A percentile compares a stretch with the other conserved stretches of the same genome.
phyloP scores from a whole-genome alignment of 2,113 vertebrate species.

The Bostrychus sinensis region DNA sequence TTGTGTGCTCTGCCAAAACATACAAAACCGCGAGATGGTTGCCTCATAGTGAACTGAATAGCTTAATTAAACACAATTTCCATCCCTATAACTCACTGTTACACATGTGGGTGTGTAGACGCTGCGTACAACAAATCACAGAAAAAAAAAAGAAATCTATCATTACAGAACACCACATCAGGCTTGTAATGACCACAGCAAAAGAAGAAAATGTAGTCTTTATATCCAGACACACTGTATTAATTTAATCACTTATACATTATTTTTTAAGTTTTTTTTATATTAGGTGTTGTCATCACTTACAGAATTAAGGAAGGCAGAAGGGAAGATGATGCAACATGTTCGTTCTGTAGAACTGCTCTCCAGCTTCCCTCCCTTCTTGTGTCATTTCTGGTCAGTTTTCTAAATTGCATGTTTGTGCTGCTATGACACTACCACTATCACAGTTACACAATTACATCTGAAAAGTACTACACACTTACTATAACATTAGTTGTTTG shows the following conservation, averaged over 20 bases:
- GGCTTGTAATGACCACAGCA: not conserved
- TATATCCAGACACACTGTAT: not conserved
- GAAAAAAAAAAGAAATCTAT: constrained; percentile 8
- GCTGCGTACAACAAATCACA: constrained; percentile 18
- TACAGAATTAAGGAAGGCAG: constrained; percentile 22
- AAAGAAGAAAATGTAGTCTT: not conserved
- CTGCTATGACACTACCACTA: not conserved
- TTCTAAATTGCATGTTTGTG: constrained; percentile 25
- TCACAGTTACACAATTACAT: not conserved
- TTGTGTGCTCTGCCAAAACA: constrained; percentile 15
- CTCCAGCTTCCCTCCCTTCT: constrained; percentile 42
- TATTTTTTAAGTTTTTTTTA: not conserved
- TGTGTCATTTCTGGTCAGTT: constrained; percentile 46
- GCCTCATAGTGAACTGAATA: constrained; percentile 10
- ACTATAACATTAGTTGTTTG: not conserved
- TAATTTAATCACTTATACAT: not conserved
- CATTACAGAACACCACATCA: constrained; percentile 18
- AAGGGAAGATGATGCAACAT: constrained; percentile 40
- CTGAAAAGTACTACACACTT: not conserved
- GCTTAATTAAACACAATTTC: constrained; percentile 8
- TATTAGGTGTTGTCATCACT: constrained; percentile 1
- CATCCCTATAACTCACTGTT: constrained; percentile 13
- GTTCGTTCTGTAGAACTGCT: constrained; percentile 8
- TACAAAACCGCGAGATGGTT: not conserved
- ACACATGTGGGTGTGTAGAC: constrained; percentile 11